These are phyloP conservation scores for Salmo trutta DNA, from an alignment of 2,797 vertebrate species.

Conservation along the genomic window DNA sequence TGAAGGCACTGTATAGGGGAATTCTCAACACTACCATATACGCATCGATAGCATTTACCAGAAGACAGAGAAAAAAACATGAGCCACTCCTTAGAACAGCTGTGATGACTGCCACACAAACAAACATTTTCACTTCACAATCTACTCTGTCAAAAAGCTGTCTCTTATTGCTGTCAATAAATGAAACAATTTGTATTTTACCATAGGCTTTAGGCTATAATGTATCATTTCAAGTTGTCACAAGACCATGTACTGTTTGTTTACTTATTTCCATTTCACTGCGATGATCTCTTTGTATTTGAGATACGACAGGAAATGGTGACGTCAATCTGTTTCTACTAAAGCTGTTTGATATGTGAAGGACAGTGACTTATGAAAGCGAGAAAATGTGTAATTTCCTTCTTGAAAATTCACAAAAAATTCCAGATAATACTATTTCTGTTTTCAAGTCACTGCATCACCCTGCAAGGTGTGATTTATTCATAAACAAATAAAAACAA, in stretches of 20 bases:
- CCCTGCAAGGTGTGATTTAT: too few relatives aligned
- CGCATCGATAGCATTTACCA: slow-evolving; percentile 33
- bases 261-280: background rate
- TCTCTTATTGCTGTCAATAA: slow-evolving; percentile 7
- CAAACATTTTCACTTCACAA: background rate
- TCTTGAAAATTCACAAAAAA: background rate
- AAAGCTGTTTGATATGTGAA: slow-evolving; percentile 19
- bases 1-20: slow-evolving; percentile 14
- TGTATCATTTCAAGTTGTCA: too few relatives aligned
- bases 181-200: background rate
- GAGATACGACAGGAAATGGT: slow-evolving; percentile 60
- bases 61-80: background rate
- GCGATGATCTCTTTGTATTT: slow-evolving; percentile 30
- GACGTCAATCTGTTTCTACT: slow-evolving; percentile 45
- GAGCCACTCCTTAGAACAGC: slow-evolving; percentile 32
- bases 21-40: slow-evolving; percentile 25
- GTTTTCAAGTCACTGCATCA: background rate
- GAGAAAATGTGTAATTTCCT: slow-evolving; percentile 41
- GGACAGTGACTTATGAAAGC: slow-evolving; percentile 47
- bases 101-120: slow-evolving; percentile 18
- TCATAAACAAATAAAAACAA: too few relatives aligned
- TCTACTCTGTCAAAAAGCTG: background rate
- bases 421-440: background rate
- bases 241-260: background rate
- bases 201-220: background rate